These are phyloP conservation scores for Linnaemya vulpina DNA, from an alignment of 2,888 invertebrate genomes.

Conservation along the genomic window DNA sequence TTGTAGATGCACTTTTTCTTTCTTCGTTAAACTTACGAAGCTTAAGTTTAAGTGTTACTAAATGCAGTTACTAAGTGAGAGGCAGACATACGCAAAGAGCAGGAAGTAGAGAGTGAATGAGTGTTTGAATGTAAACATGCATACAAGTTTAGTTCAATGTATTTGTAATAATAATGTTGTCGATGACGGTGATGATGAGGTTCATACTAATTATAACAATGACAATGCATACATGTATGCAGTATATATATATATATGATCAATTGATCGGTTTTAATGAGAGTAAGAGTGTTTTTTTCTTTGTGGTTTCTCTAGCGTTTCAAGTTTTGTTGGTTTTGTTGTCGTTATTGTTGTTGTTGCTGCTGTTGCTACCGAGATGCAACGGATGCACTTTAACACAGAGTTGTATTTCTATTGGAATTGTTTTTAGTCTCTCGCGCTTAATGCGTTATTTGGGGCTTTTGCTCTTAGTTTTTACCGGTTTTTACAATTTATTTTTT, in stretches of 20 bases:
- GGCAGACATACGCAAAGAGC: neutral
- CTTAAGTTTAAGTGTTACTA: constrained; percentile 36
- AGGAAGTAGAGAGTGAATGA: neutral
- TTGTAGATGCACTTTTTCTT: constrained; percentile 44
- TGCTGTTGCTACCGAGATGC: constrained; percentile 51
- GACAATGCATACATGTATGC: neutral
- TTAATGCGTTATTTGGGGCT: neutral
- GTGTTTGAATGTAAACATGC: constrained; percentile 1
- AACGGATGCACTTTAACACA: constrained; percentile 70
- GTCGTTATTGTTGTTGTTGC: neutral
- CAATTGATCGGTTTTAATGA: constrained; percentile 43
- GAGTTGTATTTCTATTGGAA: constrained; percentile 61
- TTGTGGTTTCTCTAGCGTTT: constrained; percentile 19
- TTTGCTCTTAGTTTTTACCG: constrained; percentile 53
- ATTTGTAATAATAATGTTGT: constrained; percentile 18
- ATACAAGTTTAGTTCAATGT: constrained; percentile 6
- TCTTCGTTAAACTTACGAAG: constrained; percentile 53
- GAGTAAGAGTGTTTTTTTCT: constrained; percentile 46
- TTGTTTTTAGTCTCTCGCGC: constrained; percentile 20
- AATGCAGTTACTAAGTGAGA: constrained; percentile 60
- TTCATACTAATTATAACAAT: neutral
- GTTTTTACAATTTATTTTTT: constrained; percentile 47
- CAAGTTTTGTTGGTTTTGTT: constrained; percentile 1
- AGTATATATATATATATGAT: constrained; percentile 12
- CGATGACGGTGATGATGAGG: neutral